phyloP scores from a whole-genome alignment of 2,113 vertebrate species.

The Stomatorhinus ivindoensis region DNA sequence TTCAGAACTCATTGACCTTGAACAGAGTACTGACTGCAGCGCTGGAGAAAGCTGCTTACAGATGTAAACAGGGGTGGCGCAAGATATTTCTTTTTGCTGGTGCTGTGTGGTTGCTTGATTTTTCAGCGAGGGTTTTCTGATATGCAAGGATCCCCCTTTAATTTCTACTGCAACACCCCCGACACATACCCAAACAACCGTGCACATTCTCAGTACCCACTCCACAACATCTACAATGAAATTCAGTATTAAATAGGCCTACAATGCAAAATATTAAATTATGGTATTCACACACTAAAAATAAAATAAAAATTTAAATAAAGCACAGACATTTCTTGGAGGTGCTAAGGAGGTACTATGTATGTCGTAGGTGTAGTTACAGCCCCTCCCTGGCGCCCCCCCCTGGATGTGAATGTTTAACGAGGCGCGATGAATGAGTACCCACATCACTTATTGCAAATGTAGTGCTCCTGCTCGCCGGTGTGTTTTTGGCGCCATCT shows the following conservation, averaged over 20 bases:
- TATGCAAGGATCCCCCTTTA: background rate
- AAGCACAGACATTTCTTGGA: background rate
- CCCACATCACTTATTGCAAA: background rate
- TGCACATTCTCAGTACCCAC: background rate
- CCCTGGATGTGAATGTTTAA: background rate
- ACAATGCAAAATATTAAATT: background rate
- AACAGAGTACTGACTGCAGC: background rate
- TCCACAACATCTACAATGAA: background rate
- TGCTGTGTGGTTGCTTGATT: background rate
- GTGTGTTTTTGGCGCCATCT: background rate
- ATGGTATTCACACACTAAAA: background rate
- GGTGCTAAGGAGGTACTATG: background rate
- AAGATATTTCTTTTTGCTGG: background rate
- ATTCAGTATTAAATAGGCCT: background rate
- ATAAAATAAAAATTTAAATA: background rate
- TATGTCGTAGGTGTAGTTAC: background rate
- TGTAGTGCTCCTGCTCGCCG: background rate
- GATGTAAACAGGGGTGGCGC: background rate
- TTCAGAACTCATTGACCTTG: background rate
- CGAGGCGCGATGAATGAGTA: background rate
- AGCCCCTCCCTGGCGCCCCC: background rate
- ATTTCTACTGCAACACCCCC: background rate
- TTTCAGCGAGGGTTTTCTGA: background rate
- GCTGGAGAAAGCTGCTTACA: background rate
- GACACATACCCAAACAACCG: background rate